phyloP scores from a whole-genome alignment of 2,797 vertebrate species.

The Sorex maritimensis region DNA sequence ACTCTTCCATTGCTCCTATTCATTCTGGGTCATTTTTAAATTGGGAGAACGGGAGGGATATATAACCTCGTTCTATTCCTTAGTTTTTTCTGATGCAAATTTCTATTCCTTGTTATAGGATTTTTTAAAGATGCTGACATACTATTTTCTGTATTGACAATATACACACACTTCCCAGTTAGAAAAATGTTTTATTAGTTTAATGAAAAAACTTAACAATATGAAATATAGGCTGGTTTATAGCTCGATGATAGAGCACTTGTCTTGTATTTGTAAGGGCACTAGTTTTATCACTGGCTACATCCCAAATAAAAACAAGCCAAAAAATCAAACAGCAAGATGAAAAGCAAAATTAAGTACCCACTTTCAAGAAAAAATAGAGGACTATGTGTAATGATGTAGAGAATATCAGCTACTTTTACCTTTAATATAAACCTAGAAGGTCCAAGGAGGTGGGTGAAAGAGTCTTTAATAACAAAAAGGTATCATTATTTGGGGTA shows the following conservation, averaged over 20 bases:
- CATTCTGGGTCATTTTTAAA: conserved; percentile 66
- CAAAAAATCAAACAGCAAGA: too few species aligned
- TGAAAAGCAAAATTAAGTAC: background rate
- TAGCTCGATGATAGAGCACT: too few species aligned
- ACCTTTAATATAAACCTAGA: background rate
- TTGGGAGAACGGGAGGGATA: conserved; percentile 50
- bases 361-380: conserved; percentile 4
- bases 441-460: too few species aligned
- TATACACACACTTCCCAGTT: conserved; percentile 28
- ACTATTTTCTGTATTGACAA: conserved; percentile 16
- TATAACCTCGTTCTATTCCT: conserved; percentile 38
- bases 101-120: conserved; percentile 4
- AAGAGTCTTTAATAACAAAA: conserved; percentile 4
- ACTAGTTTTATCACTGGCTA: too few species aligned
- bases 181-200: conserved; percentile 51
- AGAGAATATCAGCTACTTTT: conserved; percentile 35
- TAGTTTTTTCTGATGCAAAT: conserved; percentile 27
- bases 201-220: conserved; percentile 43
- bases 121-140: conserved; percentile 38
- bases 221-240: background rate
- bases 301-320: too few species aligned
- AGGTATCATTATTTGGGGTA: background rate
- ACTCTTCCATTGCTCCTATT: background rate
- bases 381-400: background rate
- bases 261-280: too few species aligned